These are phyloP conservation scores for Lepetodrilus schrolli DNA, from an alignment of 2,888 invertebrate species.

Conservation along the genomic window DNA sequence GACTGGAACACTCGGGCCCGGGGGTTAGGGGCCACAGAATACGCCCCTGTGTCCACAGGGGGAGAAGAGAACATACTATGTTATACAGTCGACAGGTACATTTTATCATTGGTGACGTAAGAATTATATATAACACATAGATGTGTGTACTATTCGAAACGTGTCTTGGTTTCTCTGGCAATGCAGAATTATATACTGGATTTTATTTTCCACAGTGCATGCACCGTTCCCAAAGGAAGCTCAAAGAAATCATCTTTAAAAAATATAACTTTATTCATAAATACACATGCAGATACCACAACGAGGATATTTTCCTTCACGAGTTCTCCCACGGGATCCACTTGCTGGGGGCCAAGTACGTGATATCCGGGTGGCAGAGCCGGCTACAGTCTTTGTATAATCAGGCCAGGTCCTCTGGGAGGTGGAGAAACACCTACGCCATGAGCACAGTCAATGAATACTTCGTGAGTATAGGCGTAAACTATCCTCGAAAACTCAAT, in stretches of 20 bases:
- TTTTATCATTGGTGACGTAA: too few species aligned
- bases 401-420: slow-evolving; percentile 40
- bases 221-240: too few species aligned
- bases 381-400: slow-evolving; percentile 41
- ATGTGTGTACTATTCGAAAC: too few species aligned
- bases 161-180: too few species aligned
- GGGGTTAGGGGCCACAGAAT: slow-evolving; percentile 56
- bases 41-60: slow-evolving; percentile 52
- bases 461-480: slow-evolving; percentile 40
- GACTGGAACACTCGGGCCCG: slow-evolving; percentile 48
- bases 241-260: too few species aligned
- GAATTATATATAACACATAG: too few species aligned
- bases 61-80: slow-evolving; percentile 64
- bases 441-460: slow-evolving; percentile 49
- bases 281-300: slow-evolving; percentile 33
- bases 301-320: slow-evolving; percentile 55
- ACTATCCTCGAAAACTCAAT: too few species aligned
- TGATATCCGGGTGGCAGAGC: slow-evolving; percentile 46
- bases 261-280: too few species aligned
- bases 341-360: slow-evolving; percentile 50
- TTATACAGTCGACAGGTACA: slow-evolving; percentile 37
- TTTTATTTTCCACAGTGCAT: too few species aligned
- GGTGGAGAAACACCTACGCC: slow-evolving; percentile 55
- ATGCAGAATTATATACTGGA: too few species aligned
- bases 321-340: slow-evolving; percentile 56